Base-by-base conservation (phyloP, 2,797 vertebrate genomes). In the Graptemys geographica region DNA sequence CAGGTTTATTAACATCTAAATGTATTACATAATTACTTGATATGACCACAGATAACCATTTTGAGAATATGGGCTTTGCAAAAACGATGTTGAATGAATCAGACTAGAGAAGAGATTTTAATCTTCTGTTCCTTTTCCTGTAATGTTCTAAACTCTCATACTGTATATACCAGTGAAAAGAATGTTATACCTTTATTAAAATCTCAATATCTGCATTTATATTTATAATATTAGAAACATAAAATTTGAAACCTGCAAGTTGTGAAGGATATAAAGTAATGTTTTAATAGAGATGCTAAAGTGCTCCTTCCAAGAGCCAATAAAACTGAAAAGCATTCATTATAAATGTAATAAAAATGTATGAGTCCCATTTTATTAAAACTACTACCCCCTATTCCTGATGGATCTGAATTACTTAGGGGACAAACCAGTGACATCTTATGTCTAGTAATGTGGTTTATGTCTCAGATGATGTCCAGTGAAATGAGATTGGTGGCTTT, bases 341-440 rank as follows among this genome's bases (percentile, higher is more conserved):
- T 98, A 98, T 97, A 96, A 97, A 97, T 97, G 97, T 96, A 98
- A 98, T 98, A 98, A 98, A 98, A 98, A 96, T 95, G 97, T 98
- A 97, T 76, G 96, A 97, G 96, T 98, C 90, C 90, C 87, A 90
- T 98, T 98, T 98, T 98, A 98, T 98, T 98, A 98, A 98, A 98
- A 97, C 96, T 97, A 97, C 95, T 95, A 87, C 94, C 95, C 95
- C 95, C 85, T 91, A 97, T 97, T 98, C 90, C 93, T 98, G 96
- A 94, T 97, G 92, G 92, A 96, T 33, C 84, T 96, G 89, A 89
- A 91, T 98, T 97, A 93, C 95, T 96, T 94, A 88, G 85, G 96
- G 56, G 87, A 96, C 95, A 97, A 96, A 95, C 89, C 83, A 92
- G 91, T 92, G 94, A 92, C 18, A 91, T 95, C 97, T 97, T 96